Evolutionary conservation across 2,888 invertebrate species (phyloP).

Genomic region (Erebia palarica): DNA sequence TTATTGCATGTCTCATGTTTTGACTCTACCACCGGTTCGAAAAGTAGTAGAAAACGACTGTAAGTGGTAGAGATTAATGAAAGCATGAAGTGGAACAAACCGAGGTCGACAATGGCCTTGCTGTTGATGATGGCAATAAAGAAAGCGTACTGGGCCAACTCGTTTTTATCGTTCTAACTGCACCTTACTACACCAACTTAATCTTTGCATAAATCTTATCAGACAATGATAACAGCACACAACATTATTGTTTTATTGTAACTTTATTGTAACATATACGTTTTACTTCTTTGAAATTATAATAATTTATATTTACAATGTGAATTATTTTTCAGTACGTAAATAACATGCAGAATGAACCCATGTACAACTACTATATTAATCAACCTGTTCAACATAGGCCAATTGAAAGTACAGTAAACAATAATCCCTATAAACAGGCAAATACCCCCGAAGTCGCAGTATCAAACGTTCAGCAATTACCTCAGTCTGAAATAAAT

Average conservation of each 20-base stretch:
- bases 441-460: not conserved
- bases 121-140: too few species aligned
- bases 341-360: slow-evolving; percentile 9
- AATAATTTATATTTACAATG: not conserved
- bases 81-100: too few species aligned
- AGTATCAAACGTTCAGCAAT: not conserved
- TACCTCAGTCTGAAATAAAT: not conserved
- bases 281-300: not conserved
- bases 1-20: too few species aligned
- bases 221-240: not conserved
- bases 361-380: not conserved
- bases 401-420: not conserved
- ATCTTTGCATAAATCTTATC: too few species aligned
- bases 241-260: too few species aligned
- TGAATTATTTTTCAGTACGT: slow-evolving; percentile 6
- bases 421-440: slow-evolving; percentile 4
- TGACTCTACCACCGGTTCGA: too few species aligned
- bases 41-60: too few species aligned
- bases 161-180: not conserved
- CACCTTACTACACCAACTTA: not conserved
- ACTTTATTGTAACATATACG: too few species aligned
- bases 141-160: too few species aligned
- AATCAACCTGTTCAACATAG: not conserved
- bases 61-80: too few species aligned
- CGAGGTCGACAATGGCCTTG: too few species aligned